Evolutionary conservation across 2,797 vertebrate genomes (phyloP), one percentile per base, ranked within the genome.

Genomic region (Notolabrus celidotus): DNA sequence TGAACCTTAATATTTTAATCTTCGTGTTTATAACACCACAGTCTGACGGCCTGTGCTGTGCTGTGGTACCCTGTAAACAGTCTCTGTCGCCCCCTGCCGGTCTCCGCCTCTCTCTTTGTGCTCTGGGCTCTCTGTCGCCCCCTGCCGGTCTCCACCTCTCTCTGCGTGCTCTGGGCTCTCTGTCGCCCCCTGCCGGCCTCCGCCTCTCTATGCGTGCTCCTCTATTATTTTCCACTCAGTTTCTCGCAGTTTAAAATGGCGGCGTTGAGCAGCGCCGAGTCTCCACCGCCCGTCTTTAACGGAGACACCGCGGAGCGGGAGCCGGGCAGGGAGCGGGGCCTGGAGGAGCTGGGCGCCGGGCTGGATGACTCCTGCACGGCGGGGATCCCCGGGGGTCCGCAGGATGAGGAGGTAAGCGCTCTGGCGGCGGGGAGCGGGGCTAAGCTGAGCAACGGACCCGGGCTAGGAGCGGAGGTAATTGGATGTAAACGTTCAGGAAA

Each of bases 181-280:
- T 93, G 92, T 92, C 92, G 88, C 94, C 93, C 93, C 92, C 94
- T 94, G 55, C 91, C 74, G 92, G 83, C 86, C 75, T 47, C 68
- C 66, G 64, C 63, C n/a, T 63, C 82, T 64, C 53, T 66, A 79
- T 82, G 79, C 85, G 70, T 75, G 74, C 80, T 85, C 83, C 70
- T 83, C 63, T 80, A 79, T 92, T 93, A 90, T 92, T 91, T 92
- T 92, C 89, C 92, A 87, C 90, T 93, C 93, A 62, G 67, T 88
- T 91, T 84, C 92, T 94, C 92, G 87, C 92, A 93, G 91, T 95
- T 93, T 94, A 95, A 95, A 95, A 95, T 95, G 95, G 94, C 94
- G 95, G 94, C 95, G 93, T 93, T 94, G 92, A 95, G 93, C 92
- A 95, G 90, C 94, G 94, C 94, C 92, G 94, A 95, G 93, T 94